Evolutionary conservation across 92 coral and sea anemone genomes (phyloP).

Genomic region (Desmophyllum pertusum): DNA sequence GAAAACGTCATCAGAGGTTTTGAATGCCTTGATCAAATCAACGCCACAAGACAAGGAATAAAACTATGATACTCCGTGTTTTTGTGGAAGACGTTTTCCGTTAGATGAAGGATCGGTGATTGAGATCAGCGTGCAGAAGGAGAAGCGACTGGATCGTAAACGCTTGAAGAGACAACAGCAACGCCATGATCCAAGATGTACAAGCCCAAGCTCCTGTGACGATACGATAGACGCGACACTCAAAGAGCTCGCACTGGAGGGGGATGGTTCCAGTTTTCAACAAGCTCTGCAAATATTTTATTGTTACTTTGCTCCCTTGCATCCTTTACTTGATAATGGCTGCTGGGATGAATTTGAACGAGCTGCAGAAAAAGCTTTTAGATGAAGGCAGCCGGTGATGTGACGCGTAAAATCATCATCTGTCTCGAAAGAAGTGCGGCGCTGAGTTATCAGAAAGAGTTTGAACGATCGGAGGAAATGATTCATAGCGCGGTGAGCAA

Average conservation of each 20-base stretch:
- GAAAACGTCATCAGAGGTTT: too few relatives aligned
- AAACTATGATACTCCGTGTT: too few relatives aligned
- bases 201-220: background rate
- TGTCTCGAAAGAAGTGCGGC: background rate
- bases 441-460: background rate
- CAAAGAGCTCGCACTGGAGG: background rate
- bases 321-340: constrained; percentile 17
- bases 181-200: background rate
- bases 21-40: too few relatives aligned
- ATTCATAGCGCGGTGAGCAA: background rate
- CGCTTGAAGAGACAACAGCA: background rate
- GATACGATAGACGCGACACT: background rate
- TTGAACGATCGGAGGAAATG: constrained; percentile 13
- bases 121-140: background rate
- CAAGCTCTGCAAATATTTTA: background rate
- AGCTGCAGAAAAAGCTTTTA: background rate
- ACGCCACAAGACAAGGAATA: too few relatives aligned
- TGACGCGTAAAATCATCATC: background rate
- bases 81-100: too few relatives aligned
- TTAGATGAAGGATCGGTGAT: too few relatives aligned
- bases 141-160: background rate
- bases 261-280: background rate
- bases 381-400: background rate
- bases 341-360: constrained; percentile 8
- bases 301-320: background rate